Evolutionary conservation across 37 sponge, comb jelly and placozoan species (phyloP).

Genomic region (Diacarnus erythraeanus): DNA sequence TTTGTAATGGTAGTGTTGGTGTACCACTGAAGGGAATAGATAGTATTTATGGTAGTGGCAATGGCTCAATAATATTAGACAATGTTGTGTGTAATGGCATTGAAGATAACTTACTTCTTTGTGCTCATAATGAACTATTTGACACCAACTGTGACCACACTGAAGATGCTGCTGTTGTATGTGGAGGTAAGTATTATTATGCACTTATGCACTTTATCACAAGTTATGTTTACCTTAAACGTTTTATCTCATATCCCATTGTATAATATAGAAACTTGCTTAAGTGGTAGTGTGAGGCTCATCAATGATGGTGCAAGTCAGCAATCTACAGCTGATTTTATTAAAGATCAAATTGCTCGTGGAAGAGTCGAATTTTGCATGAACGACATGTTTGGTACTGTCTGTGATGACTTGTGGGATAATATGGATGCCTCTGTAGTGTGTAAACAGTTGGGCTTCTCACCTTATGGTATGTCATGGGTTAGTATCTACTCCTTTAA

Average conservation of each 20-base stretch:
- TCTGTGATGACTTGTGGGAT: slow-evolving; percentile 25
- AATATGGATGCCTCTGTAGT: slow-evolving; percentile 42
- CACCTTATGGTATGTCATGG: slow-evolving; percentile 47
- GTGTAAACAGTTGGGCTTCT: slow-evolving; percentile 55
- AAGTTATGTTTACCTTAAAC: not conserved
- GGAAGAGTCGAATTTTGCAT: slow-evolving; percentile 48
- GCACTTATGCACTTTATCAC: not conserved
- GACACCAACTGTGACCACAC: slow-evolving; percentile 41
- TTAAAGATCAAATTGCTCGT: slow-evolving; percentile 36
- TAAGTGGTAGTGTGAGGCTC: slow-evolving; percentile 26
- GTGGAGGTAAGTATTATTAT: slow-evolving; percentile 31
- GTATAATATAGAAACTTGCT: slow-evolving; percentile 11
- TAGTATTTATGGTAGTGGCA: slow-evolving; percentile 14
- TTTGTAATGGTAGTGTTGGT: slow-evolving; percentile 19
- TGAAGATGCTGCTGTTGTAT: slow-evolving; percentile 36
- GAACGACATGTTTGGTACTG: slow-evolving; percentile 15
- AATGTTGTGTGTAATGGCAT: slow-evolving; percentile 32
- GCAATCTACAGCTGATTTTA: not conserved
- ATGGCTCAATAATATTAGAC: slow-evolving; percentile 30
- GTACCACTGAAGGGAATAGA: slow-evolving; percentile 13
- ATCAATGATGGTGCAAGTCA: slow-evolving; percentile 1
- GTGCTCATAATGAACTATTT: not conserved
- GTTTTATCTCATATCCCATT: not conserved
- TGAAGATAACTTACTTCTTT: slow-evolving; percentile 23
- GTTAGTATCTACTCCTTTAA: no score